Percentiles rank a stretch among this genome's conserved stretches.
Conservation (phyloP, 2,888 invertebrate genomes). For the Eupelmus urozonus region DNA sequence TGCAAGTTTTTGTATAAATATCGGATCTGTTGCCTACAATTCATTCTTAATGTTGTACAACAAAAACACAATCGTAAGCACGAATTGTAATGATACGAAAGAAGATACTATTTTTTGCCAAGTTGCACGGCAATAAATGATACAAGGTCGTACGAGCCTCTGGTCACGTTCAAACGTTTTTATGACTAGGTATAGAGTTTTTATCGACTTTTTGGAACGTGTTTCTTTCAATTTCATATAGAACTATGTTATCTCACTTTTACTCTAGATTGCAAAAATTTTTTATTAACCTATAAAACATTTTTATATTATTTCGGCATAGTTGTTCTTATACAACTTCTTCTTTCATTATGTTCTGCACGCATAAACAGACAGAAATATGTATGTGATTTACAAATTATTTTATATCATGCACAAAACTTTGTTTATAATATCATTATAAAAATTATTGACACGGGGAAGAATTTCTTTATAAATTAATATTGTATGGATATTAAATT, state of each 20-base stretch:
- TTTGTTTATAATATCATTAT: no score
- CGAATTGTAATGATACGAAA: not conserved
- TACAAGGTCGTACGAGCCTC: constrained; percentile 24
- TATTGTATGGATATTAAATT: no score
- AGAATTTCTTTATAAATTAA: no score
- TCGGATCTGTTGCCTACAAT: not conserved
- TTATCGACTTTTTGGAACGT: constrained; percentile 44
- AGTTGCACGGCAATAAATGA: constrained; percentile 19
- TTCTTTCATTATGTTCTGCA: not conserved
- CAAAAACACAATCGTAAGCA: constrained; percentile 4
- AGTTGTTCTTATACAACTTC: not conserved
- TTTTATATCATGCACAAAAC: not conserved
- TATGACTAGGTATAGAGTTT: constrained; percentile 37
- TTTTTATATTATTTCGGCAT: constrained; percentile 17
- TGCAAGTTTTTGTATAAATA: not conserved
- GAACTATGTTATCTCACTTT: constrained; percentile 19
- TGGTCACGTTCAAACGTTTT: constrained; percentile 52
- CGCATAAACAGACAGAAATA: not conserved
- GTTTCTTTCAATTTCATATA: constrained; percentile 47
- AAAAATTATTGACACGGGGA: no score
- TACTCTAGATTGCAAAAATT: constrained; percentile 1
- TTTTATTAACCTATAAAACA: constrained; percentile 33
- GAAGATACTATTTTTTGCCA: constrained; percentile 15
- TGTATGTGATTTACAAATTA: not conserved
- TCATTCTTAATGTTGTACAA: not conserved